phyloP scores from a whole-genome alignment of 2,888 invertebrate genomes.

The Polietes domitor region DNA sequence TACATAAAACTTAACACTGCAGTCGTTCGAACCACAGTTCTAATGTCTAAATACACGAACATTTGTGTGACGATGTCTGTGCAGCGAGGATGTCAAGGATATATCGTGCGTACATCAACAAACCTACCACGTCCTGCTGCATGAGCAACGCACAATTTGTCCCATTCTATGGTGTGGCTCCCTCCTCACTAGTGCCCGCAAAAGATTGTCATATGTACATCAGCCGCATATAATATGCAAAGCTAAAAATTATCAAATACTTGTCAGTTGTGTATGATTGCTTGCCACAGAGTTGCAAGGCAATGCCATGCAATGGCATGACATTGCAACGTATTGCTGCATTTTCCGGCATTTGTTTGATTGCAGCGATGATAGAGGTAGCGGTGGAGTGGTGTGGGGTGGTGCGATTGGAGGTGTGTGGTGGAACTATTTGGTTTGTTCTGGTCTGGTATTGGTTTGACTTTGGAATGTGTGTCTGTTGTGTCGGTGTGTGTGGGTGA shows the following conservation, averaged over 20 bases:
- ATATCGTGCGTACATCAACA: slow-evolving; percentile 26
- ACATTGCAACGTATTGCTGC: slow-evolving; percentile 19
- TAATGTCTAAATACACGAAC: not conserved
- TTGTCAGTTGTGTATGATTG: slow-evolving; percentile 52
- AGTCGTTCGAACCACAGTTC: too few relatives aligned
- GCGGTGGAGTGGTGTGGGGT: not conserved
- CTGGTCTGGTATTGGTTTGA: not conserved
- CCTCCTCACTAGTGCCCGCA: not conserved
- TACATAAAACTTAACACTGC: too few relatives aligned
- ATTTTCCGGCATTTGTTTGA: slow-evolving; percentile 2
- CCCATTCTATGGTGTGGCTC: not conserved
- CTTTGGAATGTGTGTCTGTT: not conserved
- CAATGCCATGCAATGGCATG: not conserved
- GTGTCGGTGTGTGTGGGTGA: slow-evolving; percentile 24
- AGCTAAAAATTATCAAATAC: slow-evolving; percentile 60
- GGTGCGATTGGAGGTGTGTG: not conserved
- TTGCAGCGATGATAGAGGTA: not conserved
- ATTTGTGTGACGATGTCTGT: not conserved
- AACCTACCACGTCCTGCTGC: not conserved
- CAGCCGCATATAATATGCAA: slow-evolving; percentile 44
- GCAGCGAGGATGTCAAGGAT: slow-evolving; percentile 3
- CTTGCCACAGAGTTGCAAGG: slow-evolving; percentile 48
- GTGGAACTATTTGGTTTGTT: not conserved
- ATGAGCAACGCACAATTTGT: not conserved
- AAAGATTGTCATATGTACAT: slow-evolving; percentile 16